phyloP scores from a whole-genome alignment of 2,113 vertebrate genomes.

The Hemicordylus capensis region DNA sequence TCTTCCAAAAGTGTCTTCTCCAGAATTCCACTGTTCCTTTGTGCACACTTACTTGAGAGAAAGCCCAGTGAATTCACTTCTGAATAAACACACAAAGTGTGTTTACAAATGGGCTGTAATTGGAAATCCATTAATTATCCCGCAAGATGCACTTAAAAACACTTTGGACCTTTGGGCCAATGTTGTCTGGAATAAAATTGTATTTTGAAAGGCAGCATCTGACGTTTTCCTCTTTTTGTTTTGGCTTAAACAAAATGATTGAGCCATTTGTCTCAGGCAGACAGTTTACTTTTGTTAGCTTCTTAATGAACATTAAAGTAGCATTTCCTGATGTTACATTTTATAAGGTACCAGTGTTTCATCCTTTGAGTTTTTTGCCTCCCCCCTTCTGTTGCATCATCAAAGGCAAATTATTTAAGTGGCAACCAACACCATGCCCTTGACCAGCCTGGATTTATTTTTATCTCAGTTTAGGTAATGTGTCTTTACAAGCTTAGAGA shows the following conservation, averaged over 20 bases:
- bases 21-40: not conserved
- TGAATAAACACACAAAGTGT: too few species aligned
- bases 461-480: constrained; percentile 23
- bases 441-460: constrained; percentile 20
- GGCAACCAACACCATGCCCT: constrained; percentile 3
- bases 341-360: not conserved
- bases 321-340: not conserved
- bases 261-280: not conserved
- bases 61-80: too few species aligned
- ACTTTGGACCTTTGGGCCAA: not conserved
- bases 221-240: not conserved
- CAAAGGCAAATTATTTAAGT: not conserved
- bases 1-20: not conserved
- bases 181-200: not conserved
- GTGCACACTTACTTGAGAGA: too few species aligned
- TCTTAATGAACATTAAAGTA: not conserved
- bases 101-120: too few species aligned
- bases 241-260: not conserved
- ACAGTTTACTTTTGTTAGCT: not conserved
- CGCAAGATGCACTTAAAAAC: not conserved
- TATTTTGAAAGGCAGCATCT: not conserved
- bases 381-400: not conserved
- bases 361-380: not conserved
- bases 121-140: not conserved
- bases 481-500: constrained; percentile 29